phyloP scores from a whole-genome alignment of 2,797 vertebrate species.

The Enoplosus armatus region DNA sequence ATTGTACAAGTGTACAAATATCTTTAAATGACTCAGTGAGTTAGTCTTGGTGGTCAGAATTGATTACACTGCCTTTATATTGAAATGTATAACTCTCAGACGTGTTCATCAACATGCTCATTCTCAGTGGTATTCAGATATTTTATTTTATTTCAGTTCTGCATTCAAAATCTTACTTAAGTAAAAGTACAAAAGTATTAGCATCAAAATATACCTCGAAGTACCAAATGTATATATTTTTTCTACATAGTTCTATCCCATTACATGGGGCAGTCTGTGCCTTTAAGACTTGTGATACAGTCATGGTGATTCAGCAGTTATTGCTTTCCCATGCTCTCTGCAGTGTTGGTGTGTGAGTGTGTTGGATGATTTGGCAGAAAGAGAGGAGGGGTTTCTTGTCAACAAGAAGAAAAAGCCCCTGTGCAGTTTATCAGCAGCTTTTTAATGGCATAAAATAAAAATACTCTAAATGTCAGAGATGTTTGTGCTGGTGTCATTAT shows the following conservation, averaged over 20 bases:
- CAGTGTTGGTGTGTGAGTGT: constrained; percentile 3
- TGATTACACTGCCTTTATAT: not conserved
- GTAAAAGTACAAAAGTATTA: too few relatives aligned
- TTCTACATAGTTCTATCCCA: rapidly evolving
- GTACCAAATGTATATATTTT: not conserved
- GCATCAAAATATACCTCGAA: too few relatives aligned
- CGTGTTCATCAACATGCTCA: not conserved
- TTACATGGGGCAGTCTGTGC: constrained; percentile 37
- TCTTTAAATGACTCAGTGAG: too few relatives aligned
- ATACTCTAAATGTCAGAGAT: not conserved
- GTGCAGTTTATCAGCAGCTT: not conserved
- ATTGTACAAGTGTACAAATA: too few relatives aligned
- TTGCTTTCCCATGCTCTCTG: constrained; percentile 31
- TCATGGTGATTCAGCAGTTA: constrained; percentile 86
- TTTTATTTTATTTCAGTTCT: too few relatives aligned
- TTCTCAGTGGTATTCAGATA: too few relatives aligned
- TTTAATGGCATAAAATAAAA: not conserved
- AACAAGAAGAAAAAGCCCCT: not conserved
- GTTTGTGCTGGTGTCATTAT: not conserved
- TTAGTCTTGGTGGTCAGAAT: too few relatives aligned
- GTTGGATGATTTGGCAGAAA: constrained; percentile 4
- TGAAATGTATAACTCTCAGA: not conserved
- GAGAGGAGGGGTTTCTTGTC: constrained; percentile 12
- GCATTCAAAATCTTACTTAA: too few relatives aligned
- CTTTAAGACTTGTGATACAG: constrained; percentile 70